Percentiles rank a stretch among this genome's conserved stretches.
These are phyloP conservation scores for Drosophila percnosoma DNA, from an alignment of 2,888 invertebrate genomes.

Conservation along the genomic window DNA sequence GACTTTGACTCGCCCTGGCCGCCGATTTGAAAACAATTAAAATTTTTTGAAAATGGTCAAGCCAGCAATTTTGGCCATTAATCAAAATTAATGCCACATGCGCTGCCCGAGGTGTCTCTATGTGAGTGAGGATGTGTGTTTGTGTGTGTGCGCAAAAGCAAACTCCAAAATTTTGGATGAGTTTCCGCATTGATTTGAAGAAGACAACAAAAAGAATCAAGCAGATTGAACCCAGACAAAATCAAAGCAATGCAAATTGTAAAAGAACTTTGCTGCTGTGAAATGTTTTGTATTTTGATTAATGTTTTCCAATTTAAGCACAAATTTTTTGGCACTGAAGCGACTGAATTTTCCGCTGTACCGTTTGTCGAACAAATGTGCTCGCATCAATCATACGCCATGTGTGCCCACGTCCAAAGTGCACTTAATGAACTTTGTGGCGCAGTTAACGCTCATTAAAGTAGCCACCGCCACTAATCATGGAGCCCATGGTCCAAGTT, in stretches of 20 bases:
- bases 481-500: constrained; percentile 39
- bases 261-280: constrained; percentile 40
- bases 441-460: constrained; percentile 81
- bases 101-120: constrained; percentile 51
- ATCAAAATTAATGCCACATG: constrained; percentile 83
- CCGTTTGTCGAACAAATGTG: constrained; percentile 50
- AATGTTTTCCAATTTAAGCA: constrained; percentile 72
- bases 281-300: constrained; percentile 60
- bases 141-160: constrained; percentile 23
- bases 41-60: constrained; percentile 69
- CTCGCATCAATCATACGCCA: constrained; percentile 74
- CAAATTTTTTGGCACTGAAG: constrained; percentile 65
- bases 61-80: constrained; percentile 78
- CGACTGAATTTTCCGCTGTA: constrained; percentile 59
- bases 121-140: constrained; percentile 12
- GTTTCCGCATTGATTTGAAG: constrained; percentile 69
- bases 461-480: constrained; percentile 76
- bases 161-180: constrained; percentile 43
- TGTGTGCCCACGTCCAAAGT: constrained; percentile 49
- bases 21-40: constrained; percentile 79
- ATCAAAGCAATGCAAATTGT: constrained; percentile 61
- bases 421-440: constrained; percentile 77
- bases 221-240: constrained; percentile 37
- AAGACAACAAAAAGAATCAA: constrained; percentile 9
- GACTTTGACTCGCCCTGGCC: constrained; percentile 67